Base-by-base conservation (phyloP, 64 coral and sea anemone genomes). In the Cladopsammia gracilis region DNA sequence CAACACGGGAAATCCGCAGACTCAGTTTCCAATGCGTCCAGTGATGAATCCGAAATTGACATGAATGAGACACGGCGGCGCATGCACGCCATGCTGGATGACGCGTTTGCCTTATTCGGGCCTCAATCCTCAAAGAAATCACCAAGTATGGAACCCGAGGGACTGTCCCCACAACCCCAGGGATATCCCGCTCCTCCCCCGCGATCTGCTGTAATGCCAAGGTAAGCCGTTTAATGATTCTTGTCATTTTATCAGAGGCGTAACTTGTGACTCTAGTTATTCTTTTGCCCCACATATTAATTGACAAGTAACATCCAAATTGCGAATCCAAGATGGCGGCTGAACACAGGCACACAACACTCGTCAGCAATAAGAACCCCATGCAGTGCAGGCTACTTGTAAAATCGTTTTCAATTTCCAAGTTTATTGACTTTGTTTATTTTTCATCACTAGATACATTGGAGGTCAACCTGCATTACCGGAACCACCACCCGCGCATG, bases 1-100 rank as follows among this genome's bases (percentile, higher is more conserved):
- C 66, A 84, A 46, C 45, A 11, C 15, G 60, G 25, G 2, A 83
- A 83, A 64, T 64, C 79, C 8, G 6, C 22, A 7, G 79, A 84
- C 14, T 50, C 34, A 34, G 34, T 34, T 34, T 34, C 94, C 0
- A 89, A 70, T 7, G 77, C 67, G 3, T 87, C 90, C 10, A 92
- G 85, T 68, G 95, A 93, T 7, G 95, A 98, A 10, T 98, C 97
- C 3, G 90, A 93, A 0, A 94, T 98, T 70, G 92, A 93, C 77
- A 98, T 98, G 97, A 89, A 93, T 6, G 97, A 98, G 69, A 95
- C 97, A 43, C 87, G 94, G 34, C 73, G 87, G 15, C 91, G 97
- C 60, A 98, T 96, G 94, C 94, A 96, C 70, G 80, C 91, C 0
- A 89, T 98, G 24, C 67, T 98, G 10, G 97, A 98, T 78, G 94